phyloP scores from a whole-genome alignment of 2,113 vertebrate species.

The Cranoglanis bouderius region DNA sequence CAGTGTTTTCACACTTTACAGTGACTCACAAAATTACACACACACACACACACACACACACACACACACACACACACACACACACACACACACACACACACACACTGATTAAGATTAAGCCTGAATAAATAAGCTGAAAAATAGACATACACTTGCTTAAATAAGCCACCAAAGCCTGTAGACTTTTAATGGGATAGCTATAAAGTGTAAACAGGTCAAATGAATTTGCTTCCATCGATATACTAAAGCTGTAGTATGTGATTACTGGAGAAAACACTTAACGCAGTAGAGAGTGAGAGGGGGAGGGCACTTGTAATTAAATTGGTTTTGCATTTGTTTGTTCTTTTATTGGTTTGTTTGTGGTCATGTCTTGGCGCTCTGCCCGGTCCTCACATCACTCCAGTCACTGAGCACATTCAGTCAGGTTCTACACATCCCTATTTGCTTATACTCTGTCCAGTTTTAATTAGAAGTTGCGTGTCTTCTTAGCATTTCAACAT shows the following conservation, averaged over 20 bases:
- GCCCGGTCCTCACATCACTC: slow-evolving; percentile 63
- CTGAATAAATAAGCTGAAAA: slow-evolving; percentile 34
- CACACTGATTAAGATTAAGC: slow-evolving; percentile 43
- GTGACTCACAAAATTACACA: background rate
- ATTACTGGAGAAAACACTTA: slow-evolving; percentile 55
- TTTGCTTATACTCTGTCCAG: slow-evolving; percentile 62
- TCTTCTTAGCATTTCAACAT: slow-evolving; percentile 81
- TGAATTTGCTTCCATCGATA: slow-evolving; percentile 56
- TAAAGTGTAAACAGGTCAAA: slow-evolving; percentile 55
- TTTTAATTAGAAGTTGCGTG: slow-evolving; percentile 75
- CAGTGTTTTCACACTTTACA: too few species aligned
- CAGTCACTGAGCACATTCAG: slow-evolving; percentile 58
- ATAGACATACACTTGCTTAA: slow-evolving; percentile 38
- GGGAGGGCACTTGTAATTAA: slow-evolving; percentile 50
- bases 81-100: slow-evolving; percentile 27
- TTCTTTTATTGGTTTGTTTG: slow-evolving; percentile 63
- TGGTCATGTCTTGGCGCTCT: slow-evolving; percentile 62
- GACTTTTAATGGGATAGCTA: slow-evolving; percentile 47
- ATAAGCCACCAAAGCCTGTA: slow-evolving; percentile 32
- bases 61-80: slow-evolving; percentile 13
- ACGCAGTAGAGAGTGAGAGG: slow-evolving; percentile 35
- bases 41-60: slow-evolving; percentile 29
- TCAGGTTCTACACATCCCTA: slow-evolving; percentile 59
- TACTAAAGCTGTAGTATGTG: slow-evolving; percentile 45
- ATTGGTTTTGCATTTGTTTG: slow-evolving; percentile 66